These are phyloP conservation scores for Thereva unica DNA, from an alignment of 2,888 invertebrate species.

Conservation along the genomic window DNA sequence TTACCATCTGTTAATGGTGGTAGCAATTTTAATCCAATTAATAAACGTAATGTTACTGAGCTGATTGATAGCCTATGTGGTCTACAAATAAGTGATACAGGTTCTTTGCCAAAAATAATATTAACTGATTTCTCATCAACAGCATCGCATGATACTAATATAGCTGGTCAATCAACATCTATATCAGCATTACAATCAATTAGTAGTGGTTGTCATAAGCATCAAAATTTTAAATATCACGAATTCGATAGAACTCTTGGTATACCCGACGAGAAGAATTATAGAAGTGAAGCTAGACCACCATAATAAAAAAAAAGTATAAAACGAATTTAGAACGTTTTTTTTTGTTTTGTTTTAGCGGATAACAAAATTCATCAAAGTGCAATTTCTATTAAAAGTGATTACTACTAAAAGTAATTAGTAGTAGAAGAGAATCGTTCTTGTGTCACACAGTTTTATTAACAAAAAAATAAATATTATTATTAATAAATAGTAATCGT, in stretches of 20 bases:
- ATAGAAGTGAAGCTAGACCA: conserved; percentile 52
- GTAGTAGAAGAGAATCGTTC: not conserved
- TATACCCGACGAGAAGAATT: conserved; percentile 43
- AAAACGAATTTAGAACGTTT: conserved; percentile 4
- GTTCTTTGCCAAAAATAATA: conserved; percentile 52
- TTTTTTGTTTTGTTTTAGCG: not conserved
- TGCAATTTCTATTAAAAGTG: conserved; percentile 10
- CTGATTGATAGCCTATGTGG: conserved; percentile 46
- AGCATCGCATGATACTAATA: not conserved
- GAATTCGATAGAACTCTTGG: conserved; percentile 38
- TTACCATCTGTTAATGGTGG: conserved; percentile 11
- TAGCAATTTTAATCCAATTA: not conserved
- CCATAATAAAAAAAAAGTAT: conserved; percentile 46
- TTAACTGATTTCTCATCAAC: conserved; percentile 52
- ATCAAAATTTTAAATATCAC: conserved; percentile 25
- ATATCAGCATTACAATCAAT: conserved; percentile 13
- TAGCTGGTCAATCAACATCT: conserved; percentile 22
- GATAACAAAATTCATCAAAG: conserved; percentile 1
- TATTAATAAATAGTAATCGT: too few relatives aligned
- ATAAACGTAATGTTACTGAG: conserved; percentile 45
- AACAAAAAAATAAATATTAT: too few relatives aligned
- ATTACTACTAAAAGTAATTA: not conserved
- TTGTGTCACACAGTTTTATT: too few relatives aligned
- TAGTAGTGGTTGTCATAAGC: conserved; percentile 9
- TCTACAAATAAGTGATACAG: conserved; percentile 47